Percentiles rank a stretch among this genome's conserved stretches.
Conservation (phyloP, 1,140 invertebrate species). For the Popillia japonica region DNA sequence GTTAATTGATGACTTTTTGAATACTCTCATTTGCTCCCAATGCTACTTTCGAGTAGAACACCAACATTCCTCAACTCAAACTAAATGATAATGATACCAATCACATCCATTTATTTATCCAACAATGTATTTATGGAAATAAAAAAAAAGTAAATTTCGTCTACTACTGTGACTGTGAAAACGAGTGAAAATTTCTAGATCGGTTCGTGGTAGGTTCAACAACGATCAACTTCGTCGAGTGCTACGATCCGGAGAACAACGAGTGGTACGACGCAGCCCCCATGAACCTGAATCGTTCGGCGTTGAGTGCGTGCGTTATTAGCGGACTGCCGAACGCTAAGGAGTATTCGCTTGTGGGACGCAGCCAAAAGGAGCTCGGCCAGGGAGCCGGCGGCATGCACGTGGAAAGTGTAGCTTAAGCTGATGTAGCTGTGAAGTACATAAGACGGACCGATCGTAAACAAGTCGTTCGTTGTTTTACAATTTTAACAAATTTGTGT, state of each 20-base stretch:
- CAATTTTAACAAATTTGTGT: constrained; percentile 38
- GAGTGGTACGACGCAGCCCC: constrained; percentile 74
- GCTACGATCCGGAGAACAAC: constrained; percentile 72
- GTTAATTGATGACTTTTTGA: too few species aligned
- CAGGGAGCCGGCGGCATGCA: constrained; percentile 43
- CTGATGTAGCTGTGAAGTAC: not conserved
- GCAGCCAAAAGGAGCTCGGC: constrained; percentile 43
- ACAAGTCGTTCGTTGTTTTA: constrained; percentile 32
- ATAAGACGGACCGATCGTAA: constrained; percentile 13
- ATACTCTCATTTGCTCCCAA: too few species aligned
- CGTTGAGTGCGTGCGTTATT: constrained; percentile 71
- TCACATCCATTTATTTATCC: too few species aligned
- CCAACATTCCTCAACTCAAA: too few species aligned
- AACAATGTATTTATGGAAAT: not conserved
- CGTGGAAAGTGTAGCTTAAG: constrained; percentile 5
- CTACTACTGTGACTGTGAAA: constrained; percentile 33
- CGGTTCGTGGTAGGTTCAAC: constrained; percentile 62
- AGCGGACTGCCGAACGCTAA: constrained; percentile 67
- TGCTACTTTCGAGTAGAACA: too few species aligned
- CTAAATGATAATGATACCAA: too few species aligned
- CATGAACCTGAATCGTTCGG: constrained; percentile 76
- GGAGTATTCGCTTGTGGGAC: constrained; percentile 59
- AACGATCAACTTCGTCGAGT: constrained; percentile 75
- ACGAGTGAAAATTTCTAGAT: constrained; percentile 48
- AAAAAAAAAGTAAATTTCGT: constrained; percentile 2